A percentile compares a stretch with the other conserved stretches of the same genome.
These are phyloP conservation scores for Syrphus vitripennis DNA, from an alignment of 2,888 invertebrate genomes.

Conservation along the genomic window DNA sequence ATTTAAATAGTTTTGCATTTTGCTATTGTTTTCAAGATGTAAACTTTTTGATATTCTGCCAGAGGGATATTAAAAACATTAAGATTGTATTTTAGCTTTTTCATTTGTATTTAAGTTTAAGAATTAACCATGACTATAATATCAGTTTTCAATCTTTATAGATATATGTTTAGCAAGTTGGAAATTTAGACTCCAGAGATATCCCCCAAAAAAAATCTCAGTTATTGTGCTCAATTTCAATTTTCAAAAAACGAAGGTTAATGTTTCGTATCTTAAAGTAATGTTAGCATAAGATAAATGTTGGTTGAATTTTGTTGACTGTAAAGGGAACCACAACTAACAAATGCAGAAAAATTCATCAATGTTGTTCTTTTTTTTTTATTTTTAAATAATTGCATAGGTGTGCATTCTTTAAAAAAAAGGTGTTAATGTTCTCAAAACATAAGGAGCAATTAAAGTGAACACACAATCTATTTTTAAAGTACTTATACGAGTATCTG, in stretches of 20 bases:
- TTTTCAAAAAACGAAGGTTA: no score
- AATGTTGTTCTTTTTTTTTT: no score
- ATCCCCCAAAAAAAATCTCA: no score
- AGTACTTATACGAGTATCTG: background rate
- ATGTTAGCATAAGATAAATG: background rate
- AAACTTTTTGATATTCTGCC: slow-evolving; percentile 9
- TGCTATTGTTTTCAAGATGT: slow-evolving; percentile 20
- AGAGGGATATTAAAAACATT: slow-evolving; percentile 6
- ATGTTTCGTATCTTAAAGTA: background rate
- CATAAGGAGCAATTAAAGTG: background rate
- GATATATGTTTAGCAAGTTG: no score
- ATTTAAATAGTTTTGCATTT: background rate
- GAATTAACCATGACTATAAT: no score
- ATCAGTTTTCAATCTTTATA: no score
- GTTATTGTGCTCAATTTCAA: no score
- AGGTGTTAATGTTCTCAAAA: background rate
- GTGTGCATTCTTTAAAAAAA: background rate
- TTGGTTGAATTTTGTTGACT: background rate
- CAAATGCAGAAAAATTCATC: background rate
- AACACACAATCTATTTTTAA: background rate
- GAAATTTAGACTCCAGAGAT: no score
- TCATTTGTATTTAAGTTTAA: background rate
- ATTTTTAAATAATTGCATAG: background rate
- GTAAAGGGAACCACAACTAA: background rate
- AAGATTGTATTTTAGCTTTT: background rate